Evolutionary conservation across 2,888 invertebrate genomes (phyloP), one percentile per base, ranked within the genome.

Genomic region (Oscheius sp.): DNA sequence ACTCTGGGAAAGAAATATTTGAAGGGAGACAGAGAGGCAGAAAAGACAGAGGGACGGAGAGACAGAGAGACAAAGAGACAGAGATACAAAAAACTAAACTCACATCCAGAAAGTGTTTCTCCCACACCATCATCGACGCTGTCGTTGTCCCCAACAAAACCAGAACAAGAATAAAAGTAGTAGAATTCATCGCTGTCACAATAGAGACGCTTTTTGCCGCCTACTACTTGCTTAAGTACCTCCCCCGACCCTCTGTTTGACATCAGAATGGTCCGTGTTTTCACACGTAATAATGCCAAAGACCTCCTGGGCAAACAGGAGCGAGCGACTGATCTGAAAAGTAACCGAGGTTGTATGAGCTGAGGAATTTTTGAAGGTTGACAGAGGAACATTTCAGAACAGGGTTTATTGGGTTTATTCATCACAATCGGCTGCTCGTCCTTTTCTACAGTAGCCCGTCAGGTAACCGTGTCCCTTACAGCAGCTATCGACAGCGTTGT

Each of bases 21-120:
- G 13, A 50, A 50, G 9, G 50, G 50, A 50, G 9, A 1, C 10
- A 13, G 50, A 13, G 50, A 50, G 50, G 50, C 50, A 50, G 50
- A 50, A 50, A 11, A 50, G 50, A 50, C 7, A n/a, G 29, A 29
- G 13, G 0, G 21, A 21, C 21, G 21, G 21, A 21, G 21, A 21
- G 21, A 21, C 21, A 21, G 21, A 21, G 21, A 21, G 21, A 21
- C 21, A 21, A 21, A 21, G 21, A 21, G 21, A 21, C 21, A 21
- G 0, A 21, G 21, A 21, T 21, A 21, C 21, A 21, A 21, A 21
- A 21, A 21, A 21, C 42, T 42, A 3, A 42, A 42, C 57, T 57
- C 32, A 57, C 57, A 33, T 57, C 57, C 32, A 21, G 57, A 57
- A 57, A 57, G 29, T 57, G 57, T 21, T 57, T 57, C 10, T 57